Percentiles rank a stretch among this genome's conserved stretches.
These are phyloP conservation scores for Oreochromis niloticus DNA, from an alignment of 2,113 vertebrate genomes.

Conservation along the genomic window DNA sequence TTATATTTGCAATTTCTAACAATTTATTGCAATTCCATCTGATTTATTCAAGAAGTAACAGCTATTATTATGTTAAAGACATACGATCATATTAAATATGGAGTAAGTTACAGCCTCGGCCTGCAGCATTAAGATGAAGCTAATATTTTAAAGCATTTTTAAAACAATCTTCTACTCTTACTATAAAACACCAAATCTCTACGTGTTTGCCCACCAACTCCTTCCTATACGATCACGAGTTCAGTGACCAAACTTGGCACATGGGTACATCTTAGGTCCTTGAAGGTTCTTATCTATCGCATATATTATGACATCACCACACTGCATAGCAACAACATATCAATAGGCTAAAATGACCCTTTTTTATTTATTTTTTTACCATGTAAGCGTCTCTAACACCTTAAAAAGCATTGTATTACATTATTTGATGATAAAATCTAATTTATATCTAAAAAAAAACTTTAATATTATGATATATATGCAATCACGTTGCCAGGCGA, in stretches of 20 bases:
- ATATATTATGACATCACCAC: neutral
- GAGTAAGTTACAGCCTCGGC: neutral
- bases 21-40: neutral
- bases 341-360: neutral
- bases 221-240: rapidly evolving
- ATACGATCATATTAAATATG: neutral
- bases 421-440: neutral
- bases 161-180: neutral
- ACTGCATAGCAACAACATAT: neutral
- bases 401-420: neutral
- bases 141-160: neutral
- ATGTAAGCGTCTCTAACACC: rapidly evolving
- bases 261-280: neutral
- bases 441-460: neutral
- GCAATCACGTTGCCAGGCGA: neutral
- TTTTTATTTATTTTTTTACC: neutral
- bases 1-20: neutral
- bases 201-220: neutral
- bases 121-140: neutral
- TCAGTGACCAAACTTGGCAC: neutral
- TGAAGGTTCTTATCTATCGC: neutral
- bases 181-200: neutral
- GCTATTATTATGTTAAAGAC: neutral
- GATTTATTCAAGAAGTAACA: neutral
- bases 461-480: neutral